Percentiles rank a stretch among this genome's conserved stretches.
These are phyloP conservation scores for Electrophaes corylata DNA, from an alignment of 2,888 invertebrate genomes.

Conservation along the genomic window DNA sequence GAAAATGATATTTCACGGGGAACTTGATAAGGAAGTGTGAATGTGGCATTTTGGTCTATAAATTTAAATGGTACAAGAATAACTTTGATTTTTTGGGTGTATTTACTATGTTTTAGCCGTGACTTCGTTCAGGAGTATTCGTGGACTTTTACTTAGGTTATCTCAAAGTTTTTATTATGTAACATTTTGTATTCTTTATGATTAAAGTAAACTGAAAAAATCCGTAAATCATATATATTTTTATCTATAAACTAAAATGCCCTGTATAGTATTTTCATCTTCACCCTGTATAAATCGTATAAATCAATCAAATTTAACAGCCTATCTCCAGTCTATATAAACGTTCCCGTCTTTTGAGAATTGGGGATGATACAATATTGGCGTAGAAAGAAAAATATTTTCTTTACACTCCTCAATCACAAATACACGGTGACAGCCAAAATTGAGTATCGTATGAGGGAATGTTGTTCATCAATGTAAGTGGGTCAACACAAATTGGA, in stretches of 20 bases:
- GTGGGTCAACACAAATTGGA: too few species aligned
- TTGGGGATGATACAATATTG: conserved; percentile 1
- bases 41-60: conserved; percentile 13
- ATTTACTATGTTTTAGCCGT: too few species aligned
- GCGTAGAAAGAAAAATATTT: conserved; percentile 2
- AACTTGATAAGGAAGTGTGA: conserved; percentile 23
- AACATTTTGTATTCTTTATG: too few species aligned
- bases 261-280: too few species aligned
- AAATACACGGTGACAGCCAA: conserved; percentile 22
- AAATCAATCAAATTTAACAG: conserved; percentile 16
- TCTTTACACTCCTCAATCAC: conserved; percentile 16
- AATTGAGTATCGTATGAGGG: conserved; percentile 20
- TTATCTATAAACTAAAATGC: too few species aligned
- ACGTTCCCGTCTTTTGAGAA: conserved; percentile 9
- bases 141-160: too few species aligned
- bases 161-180: too few species aligned
- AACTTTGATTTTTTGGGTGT: neutral
- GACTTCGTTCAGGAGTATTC: too few species aligned
- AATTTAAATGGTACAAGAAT: conserved; percentile 4
- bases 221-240: too few species aligned
- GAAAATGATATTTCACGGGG: conserved; percentile 31
- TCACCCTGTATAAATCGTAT: neutral
- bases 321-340: neutral
- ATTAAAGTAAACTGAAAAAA: too few species aligned
- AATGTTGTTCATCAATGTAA: conserved; percentile 14